Evolutionary conservation across 2,888 invertebrate genomes (phyloP), one percentile per base, ranked within the genome.

Genomic region (Tetropium fuscum): DNA sequence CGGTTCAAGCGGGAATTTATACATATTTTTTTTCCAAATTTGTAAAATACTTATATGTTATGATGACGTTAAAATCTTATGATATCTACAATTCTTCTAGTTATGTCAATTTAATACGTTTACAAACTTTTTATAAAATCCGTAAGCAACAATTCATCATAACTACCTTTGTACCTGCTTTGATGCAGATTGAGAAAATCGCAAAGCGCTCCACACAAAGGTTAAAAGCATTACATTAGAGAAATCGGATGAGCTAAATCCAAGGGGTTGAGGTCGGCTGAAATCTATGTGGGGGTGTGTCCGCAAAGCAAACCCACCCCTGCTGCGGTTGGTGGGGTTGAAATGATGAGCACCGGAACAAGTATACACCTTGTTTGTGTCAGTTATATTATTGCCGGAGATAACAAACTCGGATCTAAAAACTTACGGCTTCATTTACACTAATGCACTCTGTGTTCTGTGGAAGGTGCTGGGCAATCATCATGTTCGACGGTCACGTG

Each of bases 381-480:
- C 78, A 77, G 78, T 77, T 75, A 76, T 73, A 75, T 76, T 75
- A 77, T 76, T 74, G 74, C 74, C 64, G 68, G 71, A 74, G 75
- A 77, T 76, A 77, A 77, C 76, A 68, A 70, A 74, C 72, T 71
- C 63, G 22, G 59, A 70, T 68, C 63, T 59, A 53, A 65, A 56
- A 63, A 61, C 60, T 66, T 66, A 60, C 60, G 66, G 73, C 74
- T 75, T 72, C 69, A 75, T 75, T 77, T 76, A 66, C 65, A 63
- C 69, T 77, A 75, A 75, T 76, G 64, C 64, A 70, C 68, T 54
- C 45, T 25, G 38, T 54, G 45, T 45, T 27, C 38, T 45, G 48
- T 49, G 36, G 59, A 49, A 49, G 54, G 54, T 59, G 54, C 27
- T 54, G 34, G 44, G 36, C 51, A 40, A 36, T 48, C 10, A 8